Conservation (phyloP, 2,797 vertebrate genomes). For the Chrysolophus pictus region DNA sequence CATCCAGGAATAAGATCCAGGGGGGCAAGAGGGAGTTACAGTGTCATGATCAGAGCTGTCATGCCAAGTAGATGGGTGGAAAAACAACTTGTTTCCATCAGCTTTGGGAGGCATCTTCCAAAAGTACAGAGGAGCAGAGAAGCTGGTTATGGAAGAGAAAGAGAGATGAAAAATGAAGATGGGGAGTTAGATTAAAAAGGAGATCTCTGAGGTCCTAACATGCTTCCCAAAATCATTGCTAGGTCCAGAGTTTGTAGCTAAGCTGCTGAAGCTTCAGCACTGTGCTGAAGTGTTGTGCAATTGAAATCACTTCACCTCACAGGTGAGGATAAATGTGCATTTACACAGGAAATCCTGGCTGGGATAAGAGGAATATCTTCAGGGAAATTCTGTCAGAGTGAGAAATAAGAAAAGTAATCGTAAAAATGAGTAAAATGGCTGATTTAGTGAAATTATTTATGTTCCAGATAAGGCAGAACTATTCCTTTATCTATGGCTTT, state of each 20-base stretch:
- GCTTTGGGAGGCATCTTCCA: not conserved
- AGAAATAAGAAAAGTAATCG: conserved; percentile 24
- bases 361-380: not conserved
- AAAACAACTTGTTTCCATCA: not conserved
- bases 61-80: fast-evolving
- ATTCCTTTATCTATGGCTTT: conserved; percentile 16
- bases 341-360: not conserved
- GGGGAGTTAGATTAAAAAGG: not conserved
- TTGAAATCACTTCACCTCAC: not conserved
- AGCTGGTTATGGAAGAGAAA: not conserved
- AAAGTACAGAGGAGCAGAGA: not conserved
- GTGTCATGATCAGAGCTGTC: not conserved
- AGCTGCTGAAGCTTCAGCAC: not conserved
- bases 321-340: not conserved
- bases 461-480: not conserved
- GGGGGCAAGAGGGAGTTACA: not conserved
- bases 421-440: not conserved
- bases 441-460: not conserved
- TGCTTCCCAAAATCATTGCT: conserved; percentile 2
- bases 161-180: not conserved
- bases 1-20: not conserved
- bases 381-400: not conserved
- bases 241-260: not conserved
- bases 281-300: not conserved
- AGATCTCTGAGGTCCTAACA: not conserved